Conservation (phyloP, 92 coral and sea anemone genomes). For the Isaurus tuberculatus region DNA sequence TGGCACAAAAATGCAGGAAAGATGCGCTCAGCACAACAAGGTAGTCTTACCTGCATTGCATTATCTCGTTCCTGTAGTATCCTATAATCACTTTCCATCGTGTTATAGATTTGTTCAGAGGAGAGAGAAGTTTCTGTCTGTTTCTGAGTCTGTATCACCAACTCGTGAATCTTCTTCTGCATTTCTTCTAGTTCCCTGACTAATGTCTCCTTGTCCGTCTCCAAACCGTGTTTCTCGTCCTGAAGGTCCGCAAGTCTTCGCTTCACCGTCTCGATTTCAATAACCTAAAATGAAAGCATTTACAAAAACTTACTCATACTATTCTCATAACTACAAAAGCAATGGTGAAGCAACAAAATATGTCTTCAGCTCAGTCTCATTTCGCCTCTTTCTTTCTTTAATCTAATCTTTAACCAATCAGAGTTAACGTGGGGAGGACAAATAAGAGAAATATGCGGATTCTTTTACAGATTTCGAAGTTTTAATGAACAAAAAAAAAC, state of each 20-base stretch:
- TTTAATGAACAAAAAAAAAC: no score
- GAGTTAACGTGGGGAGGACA: neutral
- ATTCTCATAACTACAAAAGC: neutral
- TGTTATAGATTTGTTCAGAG: slow-evolving; percentile 83
- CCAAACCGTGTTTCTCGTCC: slow-evolving; percentile 66
- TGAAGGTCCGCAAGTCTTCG: slow-evolving; percentile 76
- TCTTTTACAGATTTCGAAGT: neutral
- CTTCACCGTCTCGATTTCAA: slow-evolving; percentile 68
- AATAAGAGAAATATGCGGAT: no score
- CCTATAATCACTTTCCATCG: slow-evolving; percentile 85
- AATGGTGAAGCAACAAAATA: no score
- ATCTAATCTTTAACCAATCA: neutral
- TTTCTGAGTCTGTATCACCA: slow-evolving; percentile 80
- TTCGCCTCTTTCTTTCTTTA: neutral
- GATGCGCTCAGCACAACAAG: neutral
- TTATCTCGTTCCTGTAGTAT: slow-evolving; percentile 80
- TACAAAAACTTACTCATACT: neutral
- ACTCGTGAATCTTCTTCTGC: slow-evolving; percentile 88
- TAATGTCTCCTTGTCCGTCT: slow-evolving; percentile 74
- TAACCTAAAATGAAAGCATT: neutral
- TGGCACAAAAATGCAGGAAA: neutral
- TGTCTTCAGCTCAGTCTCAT: no score
- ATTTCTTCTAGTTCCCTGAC: slow-evolving; percentile 79
- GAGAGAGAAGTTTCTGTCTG: slow-evolving; percentile 81
- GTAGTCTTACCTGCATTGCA: slow-evolving; percentile 63